Evolutionary conservation across 2,888 invertebrate genomes (phyloP).

Genomic region (Calameuta filiformis): DNA sequence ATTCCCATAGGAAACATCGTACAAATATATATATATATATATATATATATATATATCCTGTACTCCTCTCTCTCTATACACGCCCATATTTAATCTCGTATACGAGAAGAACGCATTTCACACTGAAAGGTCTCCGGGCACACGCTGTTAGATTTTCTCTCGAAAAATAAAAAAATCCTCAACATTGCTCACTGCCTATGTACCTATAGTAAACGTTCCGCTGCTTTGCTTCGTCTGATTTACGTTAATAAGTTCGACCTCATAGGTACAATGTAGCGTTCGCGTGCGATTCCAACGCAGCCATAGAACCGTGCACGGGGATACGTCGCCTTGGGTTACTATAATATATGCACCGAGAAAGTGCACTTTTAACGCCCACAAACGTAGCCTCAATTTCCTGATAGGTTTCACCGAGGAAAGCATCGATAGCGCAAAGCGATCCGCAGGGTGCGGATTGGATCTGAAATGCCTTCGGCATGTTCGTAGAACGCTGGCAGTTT

Average conservation of each 20-base stretch:
- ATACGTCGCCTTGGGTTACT: background rate
- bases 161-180: background rate
- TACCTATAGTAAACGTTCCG: background rate
- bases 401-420: conserved; percentile 6
- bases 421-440: background rate
- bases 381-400: conserved; percentile 11
- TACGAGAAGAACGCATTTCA: background rate
- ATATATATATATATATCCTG: too few relatives aligned
- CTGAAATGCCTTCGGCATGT: background rate
- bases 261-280: background rate
- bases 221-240: background rate
- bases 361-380: conserved; percentile 11
- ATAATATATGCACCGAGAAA: background rate
- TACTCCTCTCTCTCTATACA: background rate
- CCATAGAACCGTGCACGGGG: background rate
- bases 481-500: background rate
- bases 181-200: background rate
- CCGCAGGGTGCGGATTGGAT: background rate
- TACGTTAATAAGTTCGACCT: background rate
- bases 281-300: background rate
- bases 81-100: background rate
- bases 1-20: background rate
- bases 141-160: background rate
- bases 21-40: too few relatives aligned
- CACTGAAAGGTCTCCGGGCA: background rate